phyloP scores from a whole-genome alignment of 2,888 invertebrate species.

The Dicranocentrus wangi region DNA sequence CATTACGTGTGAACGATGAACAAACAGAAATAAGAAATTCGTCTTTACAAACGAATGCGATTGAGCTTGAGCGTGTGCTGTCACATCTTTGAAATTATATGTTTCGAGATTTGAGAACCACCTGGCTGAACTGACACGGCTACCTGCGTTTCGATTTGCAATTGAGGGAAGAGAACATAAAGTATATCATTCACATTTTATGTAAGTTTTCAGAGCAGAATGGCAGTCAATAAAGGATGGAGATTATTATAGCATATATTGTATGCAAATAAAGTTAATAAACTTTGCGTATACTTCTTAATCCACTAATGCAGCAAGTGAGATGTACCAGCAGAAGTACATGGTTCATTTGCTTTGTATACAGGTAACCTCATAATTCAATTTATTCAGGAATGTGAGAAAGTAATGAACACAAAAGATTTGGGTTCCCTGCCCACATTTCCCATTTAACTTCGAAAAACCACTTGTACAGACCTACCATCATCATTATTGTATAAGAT shows the following conservation, averaged over 20 bases:
- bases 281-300: not conserved
- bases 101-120: not conserved
- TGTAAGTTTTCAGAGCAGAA: not conserved
- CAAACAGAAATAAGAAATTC: not conserved
- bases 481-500: not conserved
- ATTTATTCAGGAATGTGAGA: slow-evolving; percentile 17
- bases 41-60: not conserved
- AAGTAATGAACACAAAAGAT: not conserved
- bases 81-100: not conserved
- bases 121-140: too few relatives aligned
- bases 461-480: not conserved
- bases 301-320: not conserved
- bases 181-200: not conserved
- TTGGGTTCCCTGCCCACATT: not conserved
- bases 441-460: not conserved
- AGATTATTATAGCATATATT: not conserved
- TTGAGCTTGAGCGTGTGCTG: not conserved
- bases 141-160: too few relatives aligned
- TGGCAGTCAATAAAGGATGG: not conserved
- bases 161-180: too few relatives aligned
- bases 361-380: slow-evolving; percentile 30
- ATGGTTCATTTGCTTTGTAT: not conserved
- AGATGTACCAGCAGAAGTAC: not conserved
- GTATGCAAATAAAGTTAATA: not conserved
- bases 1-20: not conserved